phyloP scores from a whole-genome alignment of 1,140 invertebrate genomes.

The Drosophila chauvacae region DNA sequence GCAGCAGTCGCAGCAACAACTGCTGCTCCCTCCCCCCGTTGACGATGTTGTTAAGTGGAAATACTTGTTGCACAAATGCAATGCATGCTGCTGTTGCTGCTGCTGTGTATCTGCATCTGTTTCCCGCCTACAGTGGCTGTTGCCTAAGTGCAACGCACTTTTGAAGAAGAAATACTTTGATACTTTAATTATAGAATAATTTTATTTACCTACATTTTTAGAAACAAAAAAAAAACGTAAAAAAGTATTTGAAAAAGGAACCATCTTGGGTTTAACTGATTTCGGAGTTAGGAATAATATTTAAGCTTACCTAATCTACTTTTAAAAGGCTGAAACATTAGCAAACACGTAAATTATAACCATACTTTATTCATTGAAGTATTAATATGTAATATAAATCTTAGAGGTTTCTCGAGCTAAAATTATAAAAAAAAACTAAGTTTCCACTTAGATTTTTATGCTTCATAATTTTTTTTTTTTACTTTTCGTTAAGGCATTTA shows the following conservation, averaged over 20 bases:
- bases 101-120: constrained; percentile 61
- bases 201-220: neutral
- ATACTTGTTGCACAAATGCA: constrained; percentile 84
- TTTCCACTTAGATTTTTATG: neutral
- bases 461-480: neutral
- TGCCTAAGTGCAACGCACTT: constrained; percentile 20
- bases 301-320: neutral
- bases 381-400: neutral
- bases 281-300: neutral
- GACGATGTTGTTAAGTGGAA: constrained; percentile 78
- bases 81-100: constrained; percentile 65
- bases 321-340: too few relatives aligned
- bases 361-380: too few relatives aligned
- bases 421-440: neutral
- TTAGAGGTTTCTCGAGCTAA: neutral
- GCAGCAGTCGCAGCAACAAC: constrained; percentile 36
- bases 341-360: too few relatives aligned
- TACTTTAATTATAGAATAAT: too few relatives aligned
- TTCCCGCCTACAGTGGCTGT: constrained; percentile 55
- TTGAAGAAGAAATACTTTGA: too few relatives aligned
- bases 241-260: neutral
- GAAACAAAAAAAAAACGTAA: neutral
- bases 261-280: neutral
- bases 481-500: neutral
- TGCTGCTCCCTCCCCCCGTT: constrained; percentile 33